Evolutionary conservation across 2,113 vertebrate species (phyloP).

Genomic region (Tursiops truncatus): DNA sequence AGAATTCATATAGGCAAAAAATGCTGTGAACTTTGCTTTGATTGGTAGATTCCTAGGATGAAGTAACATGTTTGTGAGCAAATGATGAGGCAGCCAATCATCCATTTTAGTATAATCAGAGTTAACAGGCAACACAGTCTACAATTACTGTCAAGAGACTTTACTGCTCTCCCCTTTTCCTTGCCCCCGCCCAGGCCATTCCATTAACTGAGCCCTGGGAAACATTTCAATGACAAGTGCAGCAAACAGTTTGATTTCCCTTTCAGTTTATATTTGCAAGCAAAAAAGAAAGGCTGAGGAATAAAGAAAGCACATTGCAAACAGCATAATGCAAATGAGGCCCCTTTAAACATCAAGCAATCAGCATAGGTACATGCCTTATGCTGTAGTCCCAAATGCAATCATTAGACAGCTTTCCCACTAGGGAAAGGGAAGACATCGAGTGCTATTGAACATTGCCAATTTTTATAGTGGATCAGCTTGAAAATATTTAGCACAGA

Average conservation of each 20-base stretch:
- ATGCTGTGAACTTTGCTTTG: neutral
- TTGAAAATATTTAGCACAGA: constrained; percentile 89
- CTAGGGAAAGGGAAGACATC: constrained; percentile 75
- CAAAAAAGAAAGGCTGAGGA: constrained; percentile 74
- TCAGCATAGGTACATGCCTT: constrained; percentile 81
- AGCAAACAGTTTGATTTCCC: constrained; percentile 68
- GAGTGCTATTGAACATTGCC: constrained; percentile 86
- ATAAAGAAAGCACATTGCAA: constrained; percentile 80
- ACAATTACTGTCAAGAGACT: constrained; percentile 57
- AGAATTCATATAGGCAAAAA: constrained; percentile 10
- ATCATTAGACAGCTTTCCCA: constrained; percentile 78
- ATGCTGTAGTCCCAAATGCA: constrained; percentile 75
- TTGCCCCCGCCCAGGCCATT: constrained; percentile 33
- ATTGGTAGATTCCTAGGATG: constrained; percentile 12
- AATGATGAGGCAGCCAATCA: constrained; percentile 24
- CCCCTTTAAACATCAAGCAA: constrained; percentile 78
- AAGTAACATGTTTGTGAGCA: neutral
- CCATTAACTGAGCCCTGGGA: constrained; percentile 54
- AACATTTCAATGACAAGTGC: constrained; percentile 57
- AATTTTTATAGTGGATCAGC: constrained; percentile 86
- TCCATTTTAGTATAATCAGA: constrained; percentile 44
- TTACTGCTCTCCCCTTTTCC: constrained; percentile 54
- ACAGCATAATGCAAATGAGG: constrained; percentile 81
- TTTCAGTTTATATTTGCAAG: constrained; percentile 75
- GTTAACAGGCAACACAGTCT: constrained; percentile 29